phyloP scores from a whole-genome alignment of 1,140 invertebrate genomes.

The Bombus huntii region DNA sequence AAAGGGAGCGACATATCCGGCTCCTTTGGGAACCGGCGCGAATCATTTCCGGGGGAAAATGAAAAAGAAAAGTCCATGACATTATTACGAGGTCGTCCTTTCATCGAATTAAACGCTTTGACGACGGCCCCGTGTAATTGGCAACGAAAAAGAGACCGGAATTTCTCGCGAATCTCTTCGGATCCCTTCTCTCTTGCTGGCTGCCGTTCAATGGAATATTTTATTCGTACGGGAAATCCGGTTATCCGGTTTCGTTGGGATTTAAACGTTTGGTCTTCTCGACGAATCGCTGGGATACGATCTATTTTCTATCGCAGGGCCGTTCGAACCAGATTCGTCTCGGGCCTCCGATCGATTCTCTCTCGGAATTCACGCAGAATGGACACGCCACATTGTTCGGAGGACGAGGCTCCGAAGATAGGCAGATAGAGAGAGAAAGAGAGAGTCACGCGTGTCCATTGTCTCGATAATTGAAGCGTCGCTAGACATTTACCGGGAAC shows the following conservation, averaged over 20 bases:
- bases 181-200: not conserved
- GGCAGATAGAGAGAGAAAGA: not conserved
- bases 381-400: slow-evolving; percentile 11
- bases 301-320: not conserved
- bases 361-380: not conserved
- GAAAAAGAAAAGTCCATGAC: slow-evolving; percentile 7
- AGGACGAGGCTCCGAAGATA: not conserved
- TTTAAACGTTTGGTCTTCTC: slow-evolving; percentile 3
- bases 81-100: slow-evolving; percentile 21
- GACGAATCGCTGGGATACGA: not conserved
- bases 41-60: slow-evolving; percentile 39
- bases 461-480: slow-evolving; percentile 25
- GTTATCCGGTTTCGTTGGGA: not conserved
- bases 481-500: slow-evolving; percentile 19
- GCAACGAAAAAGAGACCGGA: slow-evolving; percentile 8
- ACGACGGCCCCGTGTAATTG: slow-evolving; percentile 16
- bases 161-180: slow-evolving; percentile 4
- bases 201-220: slow-evolving; percentile 2
- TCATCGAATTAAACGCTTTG: slow-evolving; percentile 42
- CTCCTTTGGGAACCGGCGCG: slow-evolving; percentile 21
- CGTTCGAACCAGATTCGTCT: not conserved
- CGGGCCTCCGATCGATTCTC: not conserved
- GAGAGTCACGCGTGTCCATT: slow-evolving; percentile 21
- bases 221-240: slow-evolving; percentile 20
- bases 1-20: slow-evolving; percentile 37